Percentiles rank a stretch among this genome's conserved stretches.
phyloP scores from a whole-genome alignment of 2,888 invertebrate species.

The Chloroclystis v-ata region DNA sequence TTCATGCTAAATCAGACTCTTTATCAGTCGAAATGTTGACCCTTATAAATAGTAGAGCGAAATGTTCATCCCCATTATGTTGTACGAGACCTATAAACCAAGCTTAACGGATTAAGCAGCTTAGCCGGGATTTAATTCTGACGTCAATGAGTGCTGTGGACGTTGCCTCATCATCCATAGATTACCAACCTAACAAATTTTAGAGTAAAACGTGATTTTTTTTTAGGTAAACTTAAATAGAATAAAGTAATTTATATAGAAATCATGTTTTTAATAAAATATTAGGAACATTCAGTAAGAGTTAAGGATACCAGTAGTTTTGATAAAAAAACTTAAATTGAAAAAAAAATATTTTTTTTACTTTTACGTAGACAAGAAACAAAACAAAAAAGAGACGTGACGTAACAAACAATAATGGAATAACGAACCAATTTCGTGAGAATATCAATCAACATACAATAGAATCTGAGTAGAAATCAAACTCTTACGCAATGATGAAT shows the following conservation, averaged over 20 bases:
- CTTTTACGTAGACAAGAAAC: neutral
- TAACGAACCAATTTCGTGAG: neutral
- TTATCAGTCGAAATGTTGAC: neutral
- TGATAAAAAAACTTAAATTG: no score
- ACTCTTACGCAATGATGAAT: slow-evolving; percentile 10
- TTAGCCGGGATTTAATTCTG: neutral
- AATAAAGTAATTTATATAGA: no score
- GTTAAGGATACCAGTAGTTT: no score
- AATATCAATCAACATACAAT: slow-evolving; percentile 12
- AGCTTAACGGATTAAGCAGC: neutral
- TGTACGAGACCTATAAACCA: neutral
- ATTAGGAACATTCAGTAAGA: no score
- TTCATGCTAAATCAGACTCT: slow-evolving; percentile 3
- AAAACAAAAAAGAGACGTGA: neutral
- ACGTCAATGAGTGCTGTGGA: neutral
- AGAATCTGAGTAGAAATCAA: slow-evolving; percentile 3
- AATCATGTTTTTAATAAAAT: no score
- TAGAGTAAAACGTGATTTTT: no score
- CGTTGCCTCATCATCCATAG: no score
- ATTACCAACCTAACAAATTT: neutral
- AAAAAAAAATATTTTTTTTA: no score
- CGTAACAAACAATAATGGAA: neutral
- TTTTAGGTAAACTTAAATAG: no score
- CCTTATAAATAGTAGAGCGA: neutral
- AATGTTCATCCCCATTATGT: neutral